phyloP scores from a whole-genome alignment of 2,113 vertebrate species.

The Chloropsis cyanopogon region DNA sequence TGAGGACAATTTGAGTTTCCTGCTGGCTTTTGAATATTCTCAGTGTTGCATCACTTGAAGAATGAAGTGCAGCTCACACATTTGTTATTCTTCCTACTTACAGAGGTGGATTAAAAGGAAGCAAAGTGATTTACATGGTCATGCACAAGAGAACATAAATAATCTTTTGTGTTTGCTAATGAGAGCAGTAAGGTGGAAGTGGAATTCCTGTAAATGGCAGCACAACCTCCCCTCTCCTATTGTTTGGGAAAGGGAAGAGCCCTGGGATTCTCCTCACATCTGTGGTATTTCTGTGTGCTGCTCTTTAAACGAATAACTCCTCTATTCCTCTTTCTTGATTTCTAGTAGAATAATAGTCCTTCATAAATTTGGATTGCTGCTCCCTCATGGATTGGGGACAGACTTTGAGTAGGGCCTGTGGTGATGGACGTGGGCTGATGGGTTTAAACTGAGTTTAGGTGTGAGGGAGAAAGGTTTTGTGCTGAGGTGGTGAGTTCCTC shows the following conservation, averaged over 20 bases:
- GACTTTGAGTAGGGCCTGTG: background rate
- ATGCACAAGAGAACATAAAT: background rate
- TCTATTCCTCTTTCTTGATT: background rate
- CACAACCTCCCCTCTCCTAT: background rate
- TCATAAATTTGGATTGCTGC: background rate
- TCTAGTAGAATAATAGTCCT: background rate
- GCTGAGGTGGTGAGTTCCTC: background rate
- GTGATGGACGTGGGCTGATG: rapidly evolving
- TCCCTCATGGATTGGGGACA: background rate
- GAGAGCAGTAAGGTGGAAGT: background rate
- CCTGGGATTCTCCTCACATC: background rate
- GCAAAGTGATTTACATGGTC: background rate
- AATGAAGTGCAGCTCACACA: background rate
- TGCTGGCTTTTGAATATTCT: background rate
- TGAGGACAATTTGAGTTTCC: background rate
- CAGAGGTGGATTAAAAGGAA: background rate
- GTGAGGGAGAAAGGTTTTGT: background rate
- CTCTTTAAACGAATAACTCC: background rate
- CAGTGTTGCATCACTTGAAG: background rate
- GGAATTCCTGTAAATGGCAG: background rate
- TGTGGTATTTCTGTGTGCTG: background rate
- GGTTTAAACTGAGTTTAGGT: background rate
- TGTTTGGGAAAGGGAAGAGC: background rate
- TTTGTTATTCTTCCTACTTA: background rate
- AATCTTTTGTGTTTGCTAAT: background rate